Evolutionary conservation across 2,797 vertebrate species (phyloP), one percentile per base, ranked within the genome.

Genomic region (Octomys mimax): DNA sequence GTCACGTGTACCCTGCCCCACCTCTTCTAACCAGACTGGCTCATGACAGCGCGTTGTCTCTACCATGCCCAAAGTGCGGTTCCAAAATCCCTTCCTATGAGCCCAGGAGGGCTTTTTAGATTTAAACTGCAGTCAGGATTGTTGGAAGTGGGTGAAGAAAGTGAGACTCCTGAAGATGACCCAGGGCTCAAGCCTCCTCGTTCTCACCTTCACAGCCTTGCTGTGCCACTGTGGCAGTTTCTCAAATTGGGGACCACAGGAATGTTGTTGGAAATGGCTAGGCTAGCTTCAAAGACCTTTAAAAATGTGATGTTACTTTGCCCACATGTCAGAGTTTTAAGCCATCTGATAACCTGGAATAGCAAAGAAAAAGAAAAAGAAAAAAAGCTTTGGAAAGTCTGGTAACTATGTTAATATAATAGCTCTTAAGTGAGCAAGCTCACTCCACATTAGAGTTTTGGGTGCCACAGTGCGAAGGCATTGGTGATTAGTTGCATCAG

Each of bases 321-420:
- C 36, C 91, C 28, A 12, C 61, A 36, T 91, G 52, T 95, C 31
- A 42, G 81, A 92, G 78, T 87, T 95, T 95, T 59, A 89, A 71
- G 24, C 13, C 19, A 2, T 61, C 18, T 6, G 75, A 75, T 83
- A 62, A 39, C 42, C 71, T 49, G 73, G 39, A 89, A 39, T 73
- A 49, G 75, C 11, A 77, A 52, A 46, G 4, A 4, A 24, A 24
- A 24, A 13, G 39, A 39, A 39, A 39, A 39, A 39, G 39, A 42
- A 73, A 73, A 39, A n/a, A 77, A 70, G 4, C 68, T 86, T 70
- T 83, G 57, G 57, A 18, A 86, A 91, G 31, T 66, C 2, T 46
- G 9, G 36, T 59, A 75, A 33, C 52, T 1, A 49, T 24, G 12
- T 21, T 75, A 19, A 75, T 46, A 49, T 52, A 21, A 13, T 42